Percentiles rank a stretch among this genome's conserved stretches.
phyloP scores from a whole-genome alignment of 1,140 invertebrate species.

The Trichonephila clavata region DNA sequence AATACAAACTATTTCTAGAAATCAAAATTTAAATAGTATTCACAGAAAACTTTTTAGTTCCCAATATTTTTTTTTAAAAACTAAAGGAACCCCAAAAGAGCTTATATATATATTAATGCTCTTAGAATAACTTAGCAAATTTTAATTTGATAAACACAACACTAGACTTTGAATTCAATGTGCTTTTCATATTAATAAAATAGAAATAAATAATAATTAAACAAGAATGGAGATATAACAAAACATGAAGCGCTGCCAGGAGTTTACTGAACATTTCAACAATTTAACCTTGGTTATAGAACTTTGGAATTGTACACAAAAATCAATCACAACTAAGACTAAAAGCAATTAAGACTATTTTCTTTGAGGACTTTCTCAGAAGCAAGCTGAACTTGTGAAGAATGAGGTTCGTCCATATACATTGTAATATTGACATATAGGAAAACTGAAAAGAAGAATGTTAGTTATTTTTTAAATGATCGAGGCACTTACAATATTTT shows the following conservation, averaged over 20 bases:
- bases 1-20: too few relatives aligned
- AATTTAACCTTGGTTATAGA: background rate
- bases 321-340: slow-evolving; percentile 31
- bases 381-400: background rate
- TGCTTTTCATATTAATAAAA: background rate
- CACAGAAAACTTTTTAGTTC: too few relatives aligned
- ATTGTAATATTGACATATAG: background rate
- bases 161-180: background rate
- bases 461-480: too few relatives aligned
- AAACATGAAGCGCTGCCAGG: background rate
- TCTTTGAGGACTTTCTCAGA: background rate
- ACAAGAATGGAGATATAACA: slow-evolving; percentile 8
- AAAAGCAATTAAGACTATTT: slow-evolving; percentile 39
- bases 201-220: slow-evolving; percentile 4
- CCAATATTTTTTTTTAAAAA: too few relatives aligned
- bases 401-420: slow-evolving; percentile 1
- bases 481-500: too few relatives aligned
- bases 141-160: background rate
- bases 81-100: too few relatives aligned
- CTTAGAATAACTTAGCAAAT: too few relatives aligned
- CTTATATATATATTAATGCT: too few relatives aligned
- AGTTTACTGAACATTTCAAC: background rate
- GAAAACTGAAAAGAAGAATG: background rate
- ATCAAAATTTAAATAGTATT: too few relatives aligned
- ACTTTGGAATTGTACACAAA: background rate